Conservation (phyloP, 2,797 vertebrate species). For the Neosalanx taihuensis region DNA sequence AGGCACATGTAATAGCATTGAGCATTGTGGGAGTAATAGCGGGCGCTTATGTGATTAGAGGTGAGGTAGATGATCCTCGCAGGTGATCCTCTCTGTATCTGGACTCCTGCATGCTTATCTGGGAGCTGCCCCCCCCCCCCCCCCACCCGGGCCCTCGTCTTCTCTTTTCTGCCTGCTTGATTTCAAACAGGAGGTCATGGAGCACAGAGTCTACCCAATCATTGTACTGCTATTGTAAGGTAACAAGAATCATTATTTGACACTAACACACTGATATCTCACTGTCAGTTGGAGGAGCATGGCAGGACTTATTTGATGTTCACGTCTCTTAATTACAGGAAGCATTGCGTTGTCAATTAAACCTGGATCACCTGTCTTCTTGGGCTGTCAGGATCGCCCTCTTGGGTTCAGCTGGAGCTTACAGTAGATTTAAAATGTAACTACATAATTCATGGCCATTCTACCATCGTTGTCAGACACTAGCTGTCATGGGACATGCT, state of each 20-base stretch:
- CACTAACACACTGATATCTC: no score
- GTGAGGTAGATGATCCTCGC: constrained; percentile 23
- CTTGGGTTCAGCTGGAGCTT: constrained; percentile 22
- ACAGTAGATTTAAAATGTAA: constrained; percentile 34
- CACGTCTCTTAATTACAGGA: no score
- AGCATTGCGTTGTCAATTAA: not conserved
- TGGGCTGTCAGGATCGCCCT: constrained; percentile 5
- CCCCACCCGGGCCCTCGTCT: not conserved
- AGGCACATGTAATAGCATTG: constrained; percentile 2
- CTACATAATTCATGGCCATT: constrained; percentile 49
- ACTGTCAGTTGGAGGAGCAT: no score
- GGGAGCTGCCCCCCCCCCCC: constrained; percentile 25
- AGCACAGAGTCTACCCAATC: not conserved
- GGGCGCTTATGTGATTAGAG: constrained; percentile 23
- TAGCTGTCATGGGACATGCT: constrained; percentile 29
- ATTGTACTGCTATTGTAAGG: not conserved
- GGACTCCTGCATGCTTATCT: constrained; percentile 31
- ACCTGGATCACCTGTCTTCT: constrained; percentile 32
- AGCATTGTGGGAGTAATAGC: constrained; percentile 27
- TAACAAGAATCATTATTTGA: no score
- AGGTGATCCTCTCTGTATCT: constrained; percentile 23
- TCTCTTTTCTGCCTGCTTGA: not conserved
- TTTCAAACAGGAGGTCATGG: not conserved
- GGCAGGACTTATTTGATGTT: no score
- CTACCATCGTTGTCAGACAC: constrained; percentile 28